Evolutionary conservation across 2,797 vertebrate genomes (phyloP), one percentile per base, ranked within the genome.

Genomic region (Neosilurus hyrtlii): DNA sequence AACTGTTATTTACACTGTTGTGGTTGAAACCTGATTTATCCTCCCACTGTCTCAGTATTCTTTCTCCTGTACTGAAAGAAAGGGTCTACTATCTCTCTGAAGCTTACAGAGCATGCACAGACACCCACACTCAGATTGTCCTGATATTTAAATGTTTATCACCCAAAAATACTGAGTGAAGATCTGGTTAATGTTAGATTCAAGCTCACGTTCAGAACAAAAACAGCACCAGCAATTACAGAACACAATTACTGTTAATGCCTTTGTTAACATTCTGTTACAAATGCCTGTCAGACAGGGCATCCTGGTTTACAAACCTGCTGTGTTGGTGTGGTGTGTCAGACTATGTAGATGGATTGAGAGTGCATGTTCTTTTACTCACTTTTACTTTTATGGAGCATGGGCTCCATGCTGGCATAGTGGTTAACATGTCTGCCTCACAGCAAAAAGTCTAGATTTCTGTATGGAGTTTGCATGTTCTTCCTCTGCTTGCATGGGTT

Each of bases 231-330:
- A 22, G 57, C 30, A 84, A 24, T 74, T 78, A 51, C 9, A 61
- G 37, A 67, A 24, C 0, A 43, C 20, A 35, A 72, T 79, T 72
- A 56, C 37, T 35, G 24, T n/a, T 71, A 79, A 78, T 71, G 56
- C 6, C 18, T 71, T 30, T 70, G 75, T 71, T 83, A 57, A 14
- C 20, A 22, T 75, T 82, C 51, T 62, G 30, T 11, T 52, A 68
- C 54, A 63, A 63, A 71, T 62, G 24, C 20, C 57, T 37, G 49
- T 70, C 77, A 22, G 57, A 79, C 57, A 56, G 30, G 37, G 11
- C 2, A 12, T 63, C n/a, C 76, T 83, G 51, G 49, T 65, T 73
- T 59, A 43, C 49, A 63, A 6, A 43, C 30, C n/a, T 57, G 30
- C n/a, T 65, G 9, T n/a, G 51, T 63, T 52, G 24, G 3, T 73